Conservation (phyloP, 2,797 vertebrate genomes). For the Sebastes elongatus region DNA sequence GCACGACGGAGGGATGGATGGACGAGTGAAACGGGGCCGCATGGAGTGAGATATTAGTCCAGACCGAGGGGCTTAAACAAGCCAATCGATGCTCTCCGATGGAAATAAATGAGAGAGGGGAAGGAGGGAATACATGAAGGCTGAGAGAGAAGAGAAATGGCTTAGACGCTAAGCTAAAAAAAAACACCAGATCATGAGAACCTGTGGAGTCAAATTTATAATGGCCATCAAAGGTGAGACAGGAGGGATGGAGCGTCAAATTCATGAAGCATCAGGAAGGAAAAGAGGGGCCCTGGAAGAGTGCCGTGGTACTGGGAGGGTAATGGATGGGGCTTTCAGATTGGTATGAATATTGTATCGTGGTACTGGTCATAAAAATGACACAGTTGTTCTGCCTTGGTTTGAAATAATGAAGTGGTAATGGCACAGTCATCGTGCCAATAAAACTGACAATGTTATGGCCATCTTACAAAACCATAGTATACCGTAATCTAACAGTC, state of each 20-base stretch:
- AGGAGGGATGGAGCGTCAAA: neutral
- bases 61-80: constrained; percentile 58
- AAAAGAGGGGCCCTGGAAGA: too few relatives aligned
- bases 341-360: neutral
- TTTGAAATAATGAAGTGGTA: neutral
- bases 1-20: constrained; percentile 32
- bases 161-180: constrained; percentile 23
- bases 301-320: too few relatives aligned
- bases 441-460: neutral
- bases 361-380: neutral
- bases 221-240: constrained; percentile 5
- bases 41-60: constrained; percentile 72
- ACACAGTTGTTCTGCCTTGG: neutral
- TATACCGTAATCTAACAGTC: neutral
- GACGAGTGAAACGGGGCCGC: constrained; percentile 26
- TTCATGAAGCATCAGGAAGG: neutral
- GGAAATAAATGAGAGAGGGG: constrained; percentile 76
- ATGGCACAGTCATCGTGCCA: neutral
- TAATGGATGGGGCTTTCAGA: neutral
- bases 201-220: constrained; percentile 18
- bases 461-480: neutral
- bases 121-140: constrained; percentile 52
- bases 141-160: constrained; percentile 24
- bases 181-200: constrained; percentile 31
- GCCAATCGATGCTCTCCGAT: constrained; percentile 72